Base-by-base conservation (phyloP, 1,140 invertebrate genomes). In the Latrodectus geometricus region DNA sequence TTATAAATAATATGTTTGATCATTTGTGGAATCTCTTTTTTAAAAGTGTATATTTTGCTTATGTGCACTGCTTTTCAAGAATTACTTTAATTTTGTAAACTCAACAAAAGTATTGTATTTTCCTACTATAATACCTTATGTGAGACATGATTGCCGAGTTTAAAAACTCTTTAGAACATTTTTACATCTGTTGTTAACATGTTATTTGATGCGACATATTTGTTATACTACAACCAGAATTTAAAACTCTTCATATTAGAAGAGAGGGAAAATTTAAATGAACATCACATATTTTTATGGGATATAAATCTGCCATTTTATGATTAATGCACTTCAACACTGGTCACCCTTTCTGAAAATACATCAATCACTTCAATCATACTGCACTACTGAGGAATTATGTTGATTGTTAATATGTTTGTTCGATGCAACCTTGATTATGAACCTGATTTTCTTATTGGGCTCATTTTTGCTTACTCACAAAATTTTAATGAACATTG, bases 1-100 rank as follows among this genome's bases (percentile, higher is more conserved):
- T 81, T 72, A 66, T 48, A 69, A 65, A 78, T n/a, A 56, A 61
- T 23, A 61, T 68, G 77, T 84, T 76, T 14, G 15, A 52, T 84
- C 68, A 49, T 76, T 84, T 76, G n/a, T 68, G 56, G 48, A 73
- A 75, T 66, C 48, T 65, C 82, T 84, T 69, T 84, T 84, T 76
- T 76, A 76, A 83, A 74, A 75, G 70, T 76, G 76, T 84, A 75
- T 84, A 84, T 84, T 83, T 83, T 83, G 81, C 81, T 83, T 83
- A 83, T 49, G 81, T 83, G 72, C 81, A 83, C 72, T 84, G 82
- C 82, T 84, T 84, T 84, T 68, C 82, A 84, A 76, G 82, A 76
- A 76, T 84, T 84, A 17, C 49, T 84, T 84, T 84, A 84, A 76
- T 84, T 84, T 84, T 84, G 23, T 84, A 84, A 84, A 75, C 21